A percentile compares a stretch with the other conserved stretches of the same genome.
These are phyloP conservation scores for Masticophis lateralis DNA, from an alignment of 2,797 vertebrate species.

Conservation along the genomic window DNA sequence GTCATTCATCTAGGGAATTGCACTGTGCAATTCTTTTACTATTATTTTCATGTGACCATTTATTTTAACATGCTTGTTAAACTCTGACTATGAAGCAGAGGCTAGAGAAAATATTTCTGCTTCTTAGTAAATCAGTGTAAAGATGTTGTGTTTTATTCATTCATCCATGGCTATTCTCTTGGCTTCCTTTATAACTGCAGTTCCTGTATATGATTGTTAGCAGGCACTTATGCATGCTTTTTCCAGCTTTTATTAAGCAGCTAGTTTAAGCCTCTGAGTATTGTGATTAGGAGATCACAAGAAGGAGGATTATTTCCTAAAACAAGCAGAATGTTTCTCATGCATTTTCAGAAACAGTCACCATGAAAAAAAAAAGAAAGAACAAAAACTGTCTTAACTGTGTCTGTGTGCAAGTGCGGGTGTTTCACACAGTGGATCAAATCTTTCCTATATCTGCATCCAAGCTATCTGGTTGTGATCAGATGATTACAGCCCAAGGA, in stretches of 20 bases:
- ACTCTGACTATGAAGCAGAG: background rate
- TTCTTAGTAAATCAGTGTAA: slow-evolving; percentile 37
- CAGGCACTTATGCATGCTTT: slow-evolving; percentile 35
- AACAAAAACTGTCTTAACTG: slow-evolving; percentile 51
- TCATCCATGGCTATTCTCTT: slow-evolving; percentile 37
- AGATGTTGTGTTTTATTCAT: slow-evolving; percentile 21
- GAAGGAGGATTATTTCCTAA: slow-evolving; percentile 41
- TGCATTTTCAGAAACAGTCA: slow-evolving; percentile 57
- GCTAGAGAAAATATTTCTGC: background rate
- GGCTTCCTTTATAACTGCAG: slow-evolving; percentile 12
- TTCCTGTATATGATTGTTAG: slow-evolving; percentile 13
- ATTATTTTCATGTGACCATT: slow-evolving; percentile 4
- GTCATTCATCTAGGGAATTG: slow-evolving; percentile 8
- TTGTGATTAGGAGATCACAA: slow-evolving; percentile 43
- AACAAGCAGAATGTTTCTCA: slow-evolving; percentile 46
- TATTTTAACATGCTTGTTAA: background rate
- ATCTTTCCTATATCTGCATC: slow-evolving; percentile 80
- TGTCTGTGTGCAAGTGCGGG: slow-evolving; percentile 51
- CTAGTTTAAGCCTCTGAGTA: slow-evolving; percentile 60
- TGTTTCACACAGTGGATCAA: slow-evolving; percentile 68
- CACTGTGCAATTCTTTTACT: slow-evolving; percentile 23
- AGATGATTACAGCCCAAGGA: slow-evolving; percentile 89
- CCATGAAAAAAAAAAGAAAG: background rate
- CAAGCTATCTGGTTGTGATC: slow-evolving; percentile 82
- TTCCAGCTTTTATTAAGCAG: slow-evolving; percentile 53